Percentiles rank a stretch among this genome's conserved stretches.
Conservation (phyloP, 2,888 invertebrate species). For the Macaria liturata region DNA sequence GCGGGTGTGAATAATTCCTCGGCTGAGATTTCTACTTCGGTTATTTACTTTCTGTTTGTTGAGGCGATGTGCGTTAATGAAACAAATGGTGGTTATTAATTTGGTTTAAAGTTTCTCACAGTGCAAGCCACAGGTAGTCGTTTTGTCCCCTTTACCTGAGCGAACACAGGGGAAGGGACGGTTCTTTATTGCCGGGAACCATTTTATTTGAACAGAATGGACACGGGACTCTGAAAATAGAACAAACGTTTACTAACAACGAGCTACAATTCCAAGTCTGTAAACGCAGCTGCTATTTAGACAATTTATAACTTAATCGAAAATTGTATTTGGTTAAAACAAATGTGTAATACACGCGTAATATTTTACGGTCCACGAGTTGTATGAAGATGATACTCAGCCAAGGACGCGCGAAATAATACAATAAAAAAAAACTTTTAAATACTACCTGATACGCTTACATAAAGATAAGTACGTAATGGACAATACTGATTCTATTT, state of each 20-base stretch:
- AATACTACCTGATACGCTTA: slow-evolving; percentile 43
- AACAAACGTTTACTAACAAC: slow-evolving; percentile 37
- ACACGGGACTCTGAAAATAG: slow-evolving; percentile 46
- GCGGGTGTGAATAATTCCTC: slow-evolving; percentile 38
- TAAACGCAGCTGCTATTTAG: slow-evolving; percentile 11
- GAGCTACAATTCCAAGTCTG: slow-evolving; percentile 4
- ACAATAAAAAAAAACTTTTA: slow-evolving; percentile 48
- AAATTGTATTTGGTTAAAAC: slow-evolving; percentile 18
- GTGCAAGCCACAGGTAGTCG: slow-evolving; percentile 65
- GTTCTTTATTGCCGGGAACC: slow-evolving; percentile 63
- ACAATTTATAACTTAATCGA: slow-evolving; percentile 7
- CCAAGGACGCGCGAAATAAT: slow-evolving; percentile 58
- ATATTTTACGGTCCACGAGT: slow-evolving; percentile 61
- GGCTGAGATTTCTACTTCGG: slow-evolving; percentile 30
- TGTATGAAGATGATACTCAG: slow-evolving; percentile 58
- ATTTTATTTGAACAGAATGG: slow-evolving; percentile 66
- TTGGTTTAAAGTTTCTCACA: slow-evolving; percentile 53
- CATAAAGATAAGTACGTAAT: slow-evolving; percentile 20
- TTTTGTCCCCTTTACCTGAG: slow-evolving; percentile 69
- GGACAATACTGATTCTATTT: not conserved
- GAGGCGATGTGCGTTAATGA: slow-evolving; percentile 34
- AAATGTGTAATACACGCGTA: slow-evolving; percentile 44
- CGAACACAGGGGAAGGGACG: slow-evolving; percentile 63
- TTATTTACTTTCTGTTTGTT: slow-evolving; percentile 3
- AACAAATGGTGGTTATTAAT: slow-evolving; percentile 46